Base-by-base conservation (phyloP, 2,797 vertebrate species). In the Catostomus latipinnis region DNA sequence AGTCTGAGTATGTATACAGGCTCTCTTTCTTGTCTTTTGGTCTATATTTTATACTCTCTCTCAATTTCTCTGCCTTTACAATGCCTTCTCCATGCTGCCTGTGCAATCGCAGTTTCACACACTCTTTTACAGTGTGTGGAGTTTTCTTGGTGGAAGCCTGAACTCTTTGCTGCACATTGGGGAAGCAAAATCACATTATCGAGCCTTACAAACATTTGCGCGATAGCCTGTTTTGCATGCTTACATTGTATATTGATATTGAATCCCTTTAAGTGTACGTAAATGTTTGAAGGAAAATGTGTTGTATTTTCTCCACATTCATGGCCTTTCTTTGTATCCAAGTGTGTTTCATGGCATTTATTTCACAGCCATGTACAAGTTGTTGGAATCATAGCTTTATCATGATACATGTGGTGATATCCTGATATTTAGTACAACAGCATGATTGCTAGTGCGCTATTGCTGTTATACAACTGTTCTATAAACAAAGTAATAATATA, bases 101-200 rank as follows among this genome's bases (percentile, higher is more conserved):
- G 90, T 70, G 46, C 56, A 34, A 65, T 78, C 61, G 10, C 70
- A 52, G 57, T 78, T 67, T 45, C 56, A 86, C 90, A 94, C 89
- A 16, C 83, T 89, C 82, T 85, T 82, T 78, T 83, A 83, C 86
- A 34, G 74, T 53, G 1, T 52, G 70, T 86, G 86, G 82, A 87
- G 89, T 87, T 88, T 82, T 83, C 80, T 88, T 67, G 83, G 92
- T 90, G 92, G 88, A 91, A 92, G 91, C 93, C 87, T 88, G 75
- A 90, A 91, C 92, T 95, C 93, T 94, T 83, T 90, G 93, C 91
- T 94, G 92, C 90, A 93, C 94, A 94, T 95, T 93, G 92, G 95
- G 93, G 96, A 96, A 92, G 92, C 91, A 87, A 93, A 95, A 93
- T 92, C 93, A 92, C 90, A 90, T 90, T 88, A 92, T 91, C 90